phyloP scores from a whole-genome alignment of 2,888 invertebrate species.

The Sipha maydis region DNA sequence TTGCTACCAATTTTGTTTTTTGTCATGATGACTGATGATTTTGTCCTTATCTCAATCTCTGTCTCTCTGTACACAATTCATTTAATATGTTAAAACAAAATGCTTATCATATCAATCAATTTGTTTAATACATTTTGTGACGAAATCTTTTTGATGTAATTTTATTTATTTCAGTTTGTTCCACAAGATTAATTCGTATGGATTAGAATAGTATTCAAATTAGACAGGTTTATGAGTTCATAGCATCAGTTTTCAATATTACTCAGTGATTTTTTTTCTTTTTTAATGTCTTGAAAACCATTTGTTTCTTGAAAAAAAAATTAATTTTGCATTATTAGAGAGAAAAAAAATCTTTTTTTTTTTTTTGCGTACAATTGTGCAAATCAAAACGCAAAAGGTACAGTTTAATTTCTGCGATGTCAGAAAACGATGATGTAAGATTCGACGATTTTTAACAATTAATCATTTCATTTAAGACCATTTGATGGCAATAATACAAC shows the following conservation, averaged over 20 bases:
- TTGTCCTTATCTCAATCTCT: too few relatives aligned
- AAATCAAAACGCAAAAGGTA: background rate
- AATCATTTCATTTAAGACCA: conserved; percentile 6
- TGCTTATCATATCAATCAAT: too few relatives aligned
- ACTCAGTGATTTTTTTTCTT: too few relatives aligned
- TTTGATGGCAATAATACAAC: background rate
- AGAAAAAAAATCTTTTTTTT: background rate
- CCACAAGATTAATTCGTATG: background rate
- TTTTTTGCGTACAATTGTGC: background rate
- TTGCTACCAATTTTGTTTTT: too few relatives aligned
- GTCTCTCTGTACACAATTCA: too few relatives aligned
- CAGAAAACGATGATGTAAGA: background rate
- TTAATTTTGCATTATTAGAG: background rate
- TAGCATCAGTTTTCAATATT: background rate
- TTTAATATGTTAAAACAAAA: too few relatives aligned
- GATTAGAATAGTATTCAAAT: background rate
- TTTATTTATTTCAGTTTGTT: background rate
- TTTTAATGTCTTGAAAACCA: background rate
- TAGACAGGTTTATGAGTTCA: background rate
- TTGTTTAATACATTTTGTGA: background rate
- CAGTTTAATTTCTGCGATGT: background rate
- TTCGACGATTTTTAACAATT: conserved; percentile 6
- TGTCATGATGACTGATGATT: too few relatives aligned
- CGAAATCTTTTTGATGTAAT: background rate
- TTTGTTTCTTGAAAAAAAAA: background rate